phyloP scores from a whole-genome alignment of 2,888 invertebrate genomes.

The Euproctis similis region DNA sequence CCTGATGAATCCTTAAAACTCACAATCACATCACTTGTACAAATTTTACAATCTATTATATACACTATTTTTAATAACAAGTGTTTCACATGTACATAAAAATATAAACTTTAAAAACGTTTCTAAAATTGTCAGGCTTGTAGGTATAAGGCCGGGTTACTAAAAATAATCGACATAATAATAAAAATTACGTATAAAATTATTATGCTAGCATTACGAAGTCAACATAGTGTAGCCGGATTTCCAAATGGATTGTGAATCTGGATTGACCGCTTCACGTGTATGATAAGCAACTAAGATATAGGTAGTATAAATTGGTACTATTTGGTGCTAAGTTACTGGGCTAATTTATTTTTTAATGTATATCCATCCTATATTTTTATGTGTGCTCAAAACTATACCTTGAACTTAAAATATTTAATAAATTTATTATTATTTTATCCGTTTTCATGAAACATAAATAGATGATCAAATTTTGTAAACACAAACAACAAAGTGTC shows the following conservation, averaged over 20 bases:
- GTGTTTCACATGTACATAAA: constrained; percentile 26
- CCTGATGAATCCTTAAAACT: constrained; percentile 40
- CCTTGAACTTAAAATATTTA: no score
- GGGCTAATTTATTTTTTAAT: no score
- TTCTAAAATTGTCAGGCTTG: constrained; percentile 60
- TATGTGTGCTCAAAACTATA: no score
- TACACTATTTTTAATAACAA: no score
- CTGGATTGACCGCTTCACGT: constrained; percentile 51
- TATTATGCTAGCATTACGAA: constrained; percentile 63
- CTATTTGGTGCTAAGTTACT: no score
- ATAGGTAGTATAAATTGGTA: no score
- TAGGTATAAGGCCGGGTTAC: constrained; percentile 53
- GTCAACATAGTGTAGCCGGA: constrained; percentile 59
- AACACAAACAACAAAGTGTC: no score
- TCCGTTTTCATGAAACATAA: no score
- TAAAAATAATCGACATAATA: constrained; percentile 71
- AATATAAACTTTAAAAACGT: constrained; percentile 40
- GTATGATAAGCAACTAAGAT: constrained; percentile 25
- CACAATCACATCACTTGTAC: constrained; percentile 41
- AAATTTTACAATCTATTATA: no score
- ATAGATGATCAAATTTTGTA: no score
- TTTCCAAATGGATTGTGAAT: constrained; percentile 52
- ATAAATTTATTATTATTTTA: no score
- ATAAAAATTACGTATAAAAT: constrained; percentile 34
- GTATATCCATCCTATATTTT: no score